A percentile compares a stretch with the other conserved stretches of the same genome.
Evolutionary conservation across 2,797 vertebrate genomes (phyloP).

Genomic region (Epinephelus awoara): DNA sequence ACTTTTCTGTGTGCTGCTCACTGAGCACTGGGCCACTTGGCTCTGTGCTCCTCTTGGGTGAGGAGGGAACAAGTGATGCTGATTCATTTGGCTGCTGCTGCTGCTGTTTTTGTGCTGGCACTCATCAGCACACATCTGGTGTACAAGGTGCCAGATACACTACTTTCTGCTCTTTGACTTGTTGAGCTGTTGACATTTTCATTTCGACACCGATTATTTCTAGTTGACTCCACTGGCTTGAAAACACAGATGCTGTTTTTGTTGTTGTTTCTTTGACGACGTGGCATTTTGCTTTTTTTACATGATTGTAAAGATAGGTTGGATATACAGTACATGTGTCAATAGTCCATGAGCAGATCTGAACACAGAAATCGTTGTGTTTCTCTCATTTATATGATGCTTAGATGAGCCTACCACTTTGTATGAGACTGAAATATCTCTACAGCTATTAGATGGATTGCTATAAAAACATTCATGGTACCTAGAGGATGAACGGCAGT

Average conservation of each 20-base stretch:
- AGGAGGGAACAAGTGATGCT: conserved; percentile 28
- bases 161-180: conserved; percentile 39
- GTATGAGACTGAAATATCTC: neutral
- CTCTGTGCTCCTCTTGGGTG: conserved; percentile 19
- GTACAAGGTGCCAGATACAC: conserved; percentile 4
- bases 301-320: neutral
- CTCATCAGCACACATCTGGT: conserved; percentile 45
- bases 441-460: neutral
- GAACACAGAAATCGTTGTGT: neutral
- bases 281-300: too few species aligned
- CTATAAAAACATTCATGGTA: neutral
- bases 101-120: conserved; percentile 28
- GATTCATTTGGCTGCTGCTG: conserved; percentile 47
- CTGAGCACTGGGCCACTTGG: conserved; percentile 5
- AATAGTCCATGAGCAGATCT: neutral
- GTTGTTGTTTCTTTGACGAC: too few species aligned
- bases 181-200: conserved; percentile 39
- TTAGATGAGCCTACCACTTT: neutral
- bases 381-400: neutral
- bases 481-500: neutral
- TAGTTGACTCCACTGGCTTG: neutral
- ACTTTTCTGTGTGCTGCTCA: neutral
- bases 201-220: conserved; percentile 15
- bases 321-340: neutral
- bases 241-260: neutral